Evolutionary conservation across 30 jellyfish, hydroid and myxozoan species (phyloP), one percentile per base, ranked within the genome.

Genomic region (Aurelia sp.): DNA sequence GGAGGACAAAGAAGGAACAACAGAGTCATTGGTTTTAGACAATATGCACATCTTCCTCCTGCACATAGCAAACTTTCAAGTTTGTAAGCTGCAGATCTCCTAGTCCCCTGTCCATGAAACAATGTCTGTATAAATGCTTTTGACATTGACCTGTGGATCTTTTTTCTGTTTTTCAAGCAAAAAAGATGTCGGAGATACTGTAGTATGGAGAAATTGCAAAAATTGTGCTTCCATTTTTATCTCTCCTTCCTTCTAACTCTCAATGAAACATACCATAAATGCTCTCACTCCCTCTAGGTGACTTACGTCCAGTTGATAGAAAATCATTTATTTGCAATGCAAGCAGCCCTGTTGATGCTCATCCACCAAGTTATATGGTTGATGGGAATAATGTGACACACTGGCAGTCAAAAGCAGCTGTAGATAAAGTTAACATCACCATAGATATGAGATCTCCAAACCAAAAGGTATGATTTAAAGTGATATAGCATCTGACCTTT

Each of bases 391-490:
- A 53, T 67, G 30, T 7, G 11, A 72, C 97, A 17, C 74, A 31
- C 48, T 90, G 97, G 97, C 97, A 90, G 30, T 53, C 97, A 47
- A 81, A 82, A 63, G 94, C 97, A 22, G 88, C 72, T 44, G 35
- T 63, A 35, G 97, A 90, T 70, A 52, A 16, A 22, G 91, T 86
- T 8, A 81, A 74, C 62, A 81, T 90, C 7, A 81, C 87, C 33
- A 40, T 90, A 24, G 91, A 90, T 67, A 72, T 90, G 70, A 72
- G 88, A 72, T 72, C 98, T 8, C 24, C 30, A 24, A 78, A 69
- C 4, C 97, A 93, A 50, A 87, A 88, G 98, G 98, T 93, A 44
- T 44, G 15, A 44, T 44, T 44, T 44, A 44, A 7, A 44, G 9
- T 44, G 15, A 8, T 8, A 8, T 44, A 16, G 18, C 55, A 44